Percentiles rank a stretch among this genome's conserved stretches.
phyloP scores from a whole-genome alignment of 2,888 invertebrate genomes.

The Parochlus steinenii region DNA sequence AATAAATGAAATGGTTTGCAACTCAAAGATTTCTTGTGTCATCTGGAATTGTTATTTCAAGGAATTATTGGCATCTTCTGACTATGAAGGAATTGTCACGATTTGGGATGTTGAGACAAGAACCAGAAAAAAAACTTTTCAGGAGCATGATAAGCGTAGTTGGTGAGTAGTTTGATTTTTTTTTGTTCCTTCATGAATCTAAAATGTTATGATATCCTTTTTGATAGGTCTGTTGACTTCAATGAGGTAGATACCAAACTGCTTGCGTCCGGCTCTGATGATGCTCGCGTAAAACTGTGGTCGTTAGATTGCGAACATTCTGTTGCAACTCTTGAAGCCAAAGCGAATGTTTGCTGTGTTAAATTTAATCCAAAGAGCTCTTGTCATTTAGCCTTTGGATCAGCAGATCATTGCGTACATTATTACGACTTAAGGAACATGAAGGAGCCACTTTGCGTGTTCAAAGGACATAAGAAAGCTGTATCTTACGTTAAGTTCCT shows the following conservation, averaged over 20 bases:
- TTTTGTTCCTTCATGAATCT: too few species aligned
- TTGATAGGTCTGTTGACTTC: conserved; percentile 91
- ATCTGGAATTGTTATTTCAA: conserved; percentile 90
- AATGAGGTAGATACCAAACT: conserved; percentile 78
- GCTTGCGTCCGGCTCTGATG: conserved; percentile 84
- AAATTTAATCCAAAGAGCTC: conserved; percentile 74
- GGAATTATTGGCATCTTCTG: conserved; percentile 71
- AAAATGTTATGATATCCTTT: too few species aligned
- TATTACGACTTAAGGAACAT: conserved; percentile 84
- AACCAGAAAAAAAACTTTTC: conserved; percentile 52
- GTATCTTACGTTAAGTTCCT: conserved; percentile 89
- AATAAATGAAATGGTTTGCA: conserved; percentile 75
- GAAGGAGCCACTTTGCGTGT: conserved; percentile 61
- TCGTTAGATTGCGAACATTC: conserved; percentile 74
- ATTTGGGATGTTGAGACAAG: conserved; percentile 82
- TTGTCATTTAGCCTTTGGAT: conserved; percentile 82
- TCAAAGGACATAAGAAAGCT: conserved; percentile 82
- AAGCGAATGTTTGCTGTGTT: conserved; percentile 91
- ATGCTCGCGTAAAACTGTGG: conserved; percentile 86
- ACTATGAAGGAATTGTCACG: conserved; percentile 86
- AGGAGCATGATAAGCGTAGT: conserved; percentile 88
- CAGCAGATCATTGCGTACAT: conserved; percentile 94
- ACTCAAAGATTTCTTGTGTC: conserved; percentile 86
- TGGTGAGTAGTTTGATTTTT: too few species aligned
- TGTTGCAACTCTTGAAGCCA: conserved; percentile 75